These are phyloP conservation scores for Conomelus anceps DNA, from an alignment of 2,888 invertebrate genomes.

Conservation along the genomic window DNA sequence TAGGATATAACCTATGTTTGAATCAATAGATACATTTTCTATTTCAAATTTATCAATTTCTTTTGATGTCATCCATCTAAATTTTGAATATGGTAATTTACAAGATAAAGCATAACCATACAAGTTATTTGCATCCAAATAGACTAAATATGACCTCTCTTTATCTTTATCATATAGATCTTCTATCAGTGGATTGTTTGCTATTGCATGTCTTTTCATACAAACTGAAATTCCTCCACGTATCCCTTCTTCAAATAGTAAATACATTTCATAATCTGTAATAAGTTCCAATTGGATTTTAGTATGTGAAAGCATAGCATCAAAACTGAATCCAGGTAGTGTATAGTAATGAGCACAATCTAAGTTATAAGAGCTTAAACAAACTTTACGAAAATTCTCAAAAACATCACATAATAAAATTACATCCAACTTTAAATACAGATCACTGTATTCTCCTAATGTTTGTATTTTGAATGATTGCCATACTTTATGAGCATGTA, in stretches of 20 bases:
- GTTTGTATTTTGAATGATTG: constrained; percentile 35
- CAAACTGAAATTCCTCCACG: constrained; percentile 21
- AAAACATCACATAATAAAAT: constrained; percentile 26
- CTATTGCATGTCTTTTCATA: neutral
- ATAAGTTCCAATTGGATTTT: constrained; percentile 25
- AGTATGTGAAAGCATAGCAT: constrained; percentile 20
- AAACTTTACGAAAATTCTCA: constrained; percentile 26
- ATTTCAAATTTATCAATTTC: constrained; percentile 29
- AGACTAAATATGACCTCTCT: constrained; percentile 19
- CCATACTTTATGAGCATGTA: constrained; percentile 39
- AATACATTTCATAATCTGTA: constrained; percentile 24
- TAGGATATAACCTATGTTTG: constrained; percentile 18
- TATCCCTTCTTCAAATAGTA: constrained; percentile 27
- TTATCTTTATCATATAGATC: constrained; percentile 4
- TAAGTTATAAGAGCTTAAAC: constrained; percentile 16
- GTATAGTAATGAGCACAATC: constrained; percentile 25
- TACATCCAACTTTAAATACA: constrained; percentile 15
- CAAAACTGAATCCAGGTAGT: constrained; percentile 16
- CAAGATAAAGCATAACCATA: constrained; percentile 33
- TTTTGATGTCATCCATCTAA: constrained; percentile 35
- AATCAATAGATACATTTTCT: constrained; percentile 14
- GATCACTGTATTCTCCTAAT: constrained; percentile 37
- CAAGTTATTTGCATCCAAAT: constrained; percentile 30
- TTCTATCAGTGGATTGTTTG: neutral
- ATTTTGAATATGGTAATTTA: constrained; percentile 35